Conservation (phyloP, 2,113 vertebrate species). For the Pachypanchax playfairii region DNA sequence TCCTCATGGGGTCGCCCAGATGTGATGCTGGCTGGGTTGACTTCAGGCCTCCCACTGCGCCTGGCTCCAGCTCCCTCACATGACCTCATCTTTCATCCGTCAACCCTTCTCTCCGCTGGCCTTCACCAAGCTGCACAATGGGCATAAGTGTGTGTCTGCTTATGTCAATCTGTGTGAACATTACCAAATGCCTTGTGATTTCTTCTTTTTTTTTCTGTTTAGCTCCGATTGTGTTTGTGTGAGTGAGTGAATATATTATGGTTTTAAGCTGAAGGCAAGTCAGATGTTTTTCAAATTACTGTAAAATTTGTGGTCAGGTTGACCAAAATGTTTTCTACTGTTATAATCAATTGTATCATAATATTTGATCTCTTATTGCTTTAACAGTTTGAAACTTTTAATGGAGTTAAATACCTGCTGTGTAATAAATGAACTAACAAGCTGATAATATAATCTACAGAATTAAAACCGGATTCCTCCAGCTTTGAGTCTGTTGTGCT, state of each 20-base stretch:
- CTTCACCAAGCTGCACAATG: constrained; percentile 60
- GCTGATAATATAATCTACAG: too few species aligned
- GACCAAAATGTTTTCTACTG: background rate
- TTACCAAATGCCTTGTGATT: constrained; percentile 26
- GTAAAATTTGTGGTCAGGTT: background rate
- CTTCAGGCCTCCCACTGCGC: constrained; percentile 51
- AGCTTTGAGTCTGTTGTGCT: too few species aligned
- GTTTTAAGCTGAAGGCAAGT: background rate
- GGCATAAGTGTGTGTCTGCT: constrained; percentile 53
- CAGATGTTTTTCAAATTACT: background rate
- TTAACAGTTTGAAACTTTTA: too few species aligned
- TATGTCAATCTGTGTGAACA: constrained; percentile 28
- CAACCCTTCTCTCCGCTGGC: constrained; percentile 51
- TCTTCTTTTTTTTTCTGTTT: constrained; percentile 16
- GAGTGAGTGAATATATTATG: constrained; percentile 5
- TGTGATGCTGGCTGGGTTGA: constrained; percentile 35
- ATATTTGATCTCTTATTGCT: too few species aligned
- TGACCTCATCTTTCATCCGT: constrained; percentile 71
- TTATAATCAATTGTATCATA: too few species aligned
- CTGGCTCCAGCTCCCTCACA: constrained; percentile 72
- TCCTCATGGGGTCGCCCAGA: constrained; percentile 21
- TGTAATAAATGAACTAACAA: too few species aligned
- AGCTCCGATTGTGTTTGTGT: constrained; percentile 20
- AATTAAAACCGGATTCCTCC: too few species aligned
- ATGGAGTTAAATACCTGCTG: too few species aligned